Percentiles rank a stretch among this genome's conserved stretches.
Evolutionary conservation across 2,797 vertebrate species (phyloP).

Genomic region (Eulemur rubriventer): DNA sequence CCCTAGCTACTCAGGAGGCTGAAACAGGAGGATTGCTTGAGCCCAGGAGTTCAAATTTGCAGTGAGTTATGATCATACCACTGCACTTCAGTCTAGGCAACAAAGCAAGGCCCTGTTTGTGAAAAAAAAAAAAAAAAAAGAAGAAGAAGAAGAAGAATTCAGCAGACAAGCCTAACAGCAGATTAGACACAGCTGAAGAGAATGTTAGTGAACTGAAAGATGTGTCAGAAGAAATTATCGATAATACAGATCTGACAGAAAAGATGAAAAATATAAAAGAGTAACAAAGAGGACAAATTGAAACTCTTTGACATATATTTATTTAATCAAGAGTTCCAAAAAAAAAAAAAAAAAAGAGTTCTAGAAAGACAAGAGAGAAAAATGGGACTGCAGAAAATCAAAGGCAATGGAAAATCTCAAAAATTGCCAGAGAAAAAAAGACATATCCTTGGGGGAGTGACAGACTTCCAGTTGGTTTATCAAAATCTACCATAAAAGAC

Average conservation of each 20-base stretch:
- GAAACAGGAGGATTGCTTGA: background rate
- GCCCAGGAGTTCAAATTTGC: background rate
- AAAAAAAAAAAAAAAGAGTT: too few relatives aligned
- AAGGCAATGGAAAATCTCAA: constrained; percentile 35
- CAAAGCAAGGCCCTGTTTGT: background rate
- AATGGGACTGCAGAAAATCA: constrained; percentile 32
- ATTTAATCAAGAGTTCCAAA: constrained; percentile 12
- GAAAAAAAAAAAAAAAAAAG: too few relatives aligned
- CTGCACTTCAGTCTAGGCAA: background rate
- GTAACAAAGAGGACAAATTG: background rate
- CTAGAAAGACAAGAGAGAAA: background rate
- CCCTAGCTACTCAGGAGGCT: background rate
- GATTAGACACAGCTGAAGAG: background rate
- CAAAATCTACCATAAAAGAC: background rate
- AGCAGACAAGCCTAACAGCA: background rate
- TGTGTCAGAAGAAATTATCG: background rate
- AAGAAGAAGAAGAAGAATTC: background rate
- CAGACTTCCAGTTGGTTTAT: background rate
- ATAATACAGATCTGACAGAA: background rate
- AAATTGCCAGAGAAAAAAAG: background rate
- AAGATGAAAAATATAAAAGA: constrained; percentile 5
- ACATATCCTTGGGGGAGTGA: background rate
- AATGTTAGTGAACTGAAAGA: background rate
- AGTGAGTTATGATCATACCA: background rate
- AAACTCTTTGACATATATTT: constrained; percentile 25